A percentile compares a stretch with the other conserved stretches of the same genome.
phyloP scores from a whole-genome alignment of 2,797 vertebrate species.

The Tamandua tetradactyla region DNA sequence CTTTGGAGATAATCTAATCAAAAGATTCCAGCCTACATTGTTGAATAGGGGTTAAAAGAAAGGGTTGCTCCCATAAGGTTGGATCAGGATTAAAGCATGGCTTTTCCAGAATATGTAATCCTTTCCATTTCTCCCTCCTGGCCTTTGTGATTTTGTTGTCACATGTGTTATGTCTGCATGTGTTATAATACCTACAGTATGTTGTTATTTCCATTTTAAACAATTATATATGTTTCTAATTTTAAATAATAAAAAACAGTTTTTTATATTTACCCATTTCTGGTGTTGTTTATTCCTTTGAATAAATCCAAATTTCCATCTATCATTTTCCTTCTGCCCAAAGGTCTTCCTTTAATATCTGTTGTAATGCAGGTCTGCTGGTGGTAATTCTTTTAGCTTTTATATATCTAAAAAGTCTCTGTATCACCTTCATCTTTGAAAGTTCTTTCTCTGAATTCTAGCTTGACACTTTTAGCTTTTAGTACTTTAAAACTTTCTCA shows the following conservation, averaged over 20 bases:
- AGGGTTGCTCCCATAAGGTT: no score
- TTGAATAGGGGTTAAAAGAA: no score
- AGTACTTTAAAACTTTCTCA: neutral
- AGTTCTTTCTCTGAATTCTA: neutral
- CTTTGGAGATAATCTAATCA: no score
- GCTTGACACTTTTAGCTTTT: neutral
- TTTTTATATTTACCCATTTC: neutral
- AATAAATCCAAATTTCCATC: neutral
- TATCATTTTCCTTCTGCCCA: neutral
- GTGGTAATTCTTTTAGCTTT: neutral
- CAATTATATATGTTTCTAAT: neutral
- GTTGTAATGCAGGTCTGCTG: neutral
- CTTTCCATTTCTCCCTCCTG: neutral
- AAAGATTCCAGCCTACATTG: no score
- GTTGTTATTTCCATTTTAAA: slow-evolving; percentile 24
- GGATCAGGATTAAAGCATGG: no score
- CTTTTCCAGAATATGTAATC: no score
- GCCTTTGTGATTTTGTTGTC: neutral
- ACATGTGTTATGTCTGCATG: neutral
- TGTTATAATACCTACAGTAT: neutral
- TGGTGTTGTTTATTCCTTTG: neutral
- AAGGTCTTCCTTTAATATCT: neutral
- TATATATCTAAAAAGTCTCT: neutral
- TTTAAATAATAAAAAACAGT: slow-evolving; percentile 13
- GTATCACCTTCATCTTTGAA: slow-evolving; percentile 28